Conservation (phyloP, 2,113 vertebrate species). For the Zapornia atra region DNA sequence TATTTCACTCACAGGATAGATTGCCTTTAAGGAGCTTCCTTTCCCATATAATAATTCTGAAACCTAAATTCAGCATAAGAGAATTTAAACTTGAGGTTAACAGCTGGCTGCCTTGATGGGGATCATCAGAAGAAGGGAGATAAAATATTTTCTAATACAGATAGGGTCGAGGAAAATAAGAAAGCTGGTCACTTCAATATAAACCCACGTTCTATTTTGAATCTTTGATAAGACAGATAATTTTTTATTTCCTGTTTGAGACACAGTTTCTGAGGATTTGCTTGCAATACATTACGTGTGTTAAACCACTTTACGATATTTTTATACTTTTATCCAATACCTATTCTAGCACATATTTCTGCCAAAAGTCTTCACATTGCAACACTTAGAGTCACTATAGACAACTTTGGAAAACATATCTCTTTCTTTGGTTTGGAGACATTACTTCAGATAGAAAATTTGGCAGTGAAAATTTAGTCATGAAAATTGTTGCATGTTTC, state of each 20-base stretch:
- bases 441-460: neutral
- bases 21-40: neutral
- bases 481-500: neutral
- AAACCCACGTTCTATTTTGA: neutral
- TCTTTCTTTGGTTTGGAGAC: neutral
- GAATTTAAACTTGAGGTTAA: conserved; percentile 51
- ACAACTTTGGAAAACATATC: neutral
- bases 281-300: neutral
- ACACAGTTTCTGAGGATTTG: neutral
- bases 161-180: neutral
- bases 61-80: neutral
- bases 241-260: neutral
- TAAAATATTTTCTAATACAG: conserved; percentile 10
- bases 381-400: neutral
- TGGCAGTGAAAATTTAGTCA: neutral
- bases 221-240: neutral
- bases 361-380: neutral
- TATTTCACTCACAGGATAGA: neutral
- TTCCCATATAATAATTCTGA: neutral
- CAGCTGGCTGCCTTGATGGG: neutral
- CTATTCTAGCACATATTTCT: neutral
- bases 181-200: neutral
- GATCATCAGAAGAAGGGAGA: neutral
- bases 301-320: neutral
- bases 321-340: neutral